Percentiles rank a stretch among this genome's conserved stretches.
Evolutionary conservation across 2,113 vertebrate genomes (phyloP).

Genomic region (Cavia porcellus): DNA sequence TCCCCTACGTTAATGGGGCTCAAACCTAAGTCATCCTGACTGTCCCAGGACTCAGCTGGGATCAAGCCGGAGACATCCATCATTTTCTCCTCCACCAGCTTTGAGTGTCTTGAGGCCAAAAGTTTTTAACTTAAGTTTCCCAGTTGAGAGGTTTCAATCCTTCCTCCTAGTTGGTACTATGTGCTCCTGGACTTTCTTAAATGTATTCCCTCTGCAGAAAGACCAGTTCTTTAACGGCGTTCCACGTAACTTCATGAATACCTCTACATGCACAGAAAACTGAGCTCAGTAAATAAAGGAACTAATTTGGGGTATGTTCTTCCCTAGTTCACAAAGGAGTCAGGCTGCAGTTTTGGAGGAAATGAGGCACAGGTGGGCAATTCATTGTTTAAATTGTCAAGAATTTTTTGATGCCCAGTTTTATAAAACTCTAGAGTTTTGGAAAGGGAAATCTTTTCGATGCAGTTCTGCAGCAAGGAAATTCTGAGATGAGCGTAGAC

Average conservation of each 20-base stretch:
- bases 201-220: not conserved
- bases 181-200: constrained; percentile 19
- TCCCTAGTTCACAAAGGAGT: constrained; percentile 30
- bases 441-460: not conserved
- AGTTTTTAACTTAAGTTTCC: not conserved
- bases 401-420: constrained; percentile 52
- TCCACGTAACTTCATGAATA: constrained; percentile 60
- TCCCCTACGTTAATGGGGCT: not conserved
- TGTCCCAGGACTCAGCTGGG: not conserved
- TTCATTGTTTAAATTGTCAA: constrained; percentile 59
- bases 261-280: constrained; percentile 70
- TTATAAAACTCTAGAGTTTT: not conserved
- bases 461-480: constrained; percentile 1
- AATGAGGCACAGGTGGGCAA: constrained; percentile 58
- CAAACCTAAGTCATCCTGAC: not conserved
- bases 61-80: not conserved
- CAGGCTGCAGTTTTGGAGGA: constrained; percentile 52
- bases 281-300: constrained; percentile 56
- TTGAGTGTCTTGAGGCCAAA: not conserved
- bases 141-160: not conserved
- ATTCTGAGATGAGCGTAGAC: not conserved
- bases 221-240: constrained; percentile 59
- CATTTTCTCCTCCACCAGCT: not conserved
- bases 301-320: constrained; percentile 24
- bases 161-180: not conserved